Conservation (phyloP, 2,113 vertebrate species). For the Callospermophilus lateralis region DNA sequence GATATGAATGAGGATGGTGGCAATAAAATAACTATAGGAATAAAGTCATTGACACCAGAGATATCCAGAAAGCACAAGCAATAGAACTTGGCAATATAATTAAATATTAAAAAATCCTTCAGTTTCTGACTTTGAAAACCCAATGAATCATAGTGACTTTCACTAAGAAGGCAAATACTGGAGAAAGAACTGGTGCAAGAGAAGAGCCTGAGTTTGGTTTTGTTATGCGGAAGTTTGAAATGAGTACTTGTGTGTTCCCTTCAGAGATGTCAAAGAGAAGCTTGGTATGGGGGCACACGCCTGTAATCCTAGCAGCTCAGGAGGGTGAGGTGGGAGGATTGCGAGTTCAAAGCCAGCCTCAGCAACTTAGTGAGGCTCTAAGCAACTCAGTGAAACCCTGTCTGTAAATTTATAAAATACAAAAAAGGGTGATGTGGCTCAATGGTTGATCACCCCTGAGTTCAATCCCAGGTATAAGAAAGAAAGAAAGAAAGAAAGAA, state of each 20-base stretch:
- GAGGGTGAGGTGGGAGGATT: too few relatives aligned
- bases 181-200: not conserved
- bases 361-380: too few relatives aligned
- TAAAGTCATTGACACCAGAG: not conserved
- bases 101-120: not conserved
- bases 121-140: not conserved
- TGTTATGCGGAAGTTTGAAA: not conserved
- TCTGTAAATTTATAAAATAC: too few relatives aligned
- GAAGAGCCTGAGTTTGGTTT: not conserved
- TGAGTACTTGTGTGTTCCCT: not conserved
- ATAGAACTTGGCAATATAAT: not conserved
- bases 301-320: too few relatives aligned
- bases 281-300: too few relatives aligned
- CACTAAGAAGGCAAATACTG: not conserved
- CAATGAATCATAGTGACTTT: not conserved
- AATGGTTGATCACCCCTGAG: too few relatives aligned
- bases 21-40: not conserved
- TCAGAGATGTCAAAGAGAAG: not conserved
- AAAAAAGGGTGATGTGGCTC: too few relatives aligned
- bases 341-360: too few relatives aligned
- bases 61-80: not conserved
- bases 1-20: not conserved
- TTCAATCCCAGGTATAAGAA: too few relatives aligned
- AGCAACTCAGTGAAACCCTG: too few relatives aligned
- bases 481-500: too few relatives aligned